These are phyloP conservation scores for Allophyes oxyacanthae DNA, from an alignment of 2,888 invertebrate species.

Conservation along the genomic window DNA sequence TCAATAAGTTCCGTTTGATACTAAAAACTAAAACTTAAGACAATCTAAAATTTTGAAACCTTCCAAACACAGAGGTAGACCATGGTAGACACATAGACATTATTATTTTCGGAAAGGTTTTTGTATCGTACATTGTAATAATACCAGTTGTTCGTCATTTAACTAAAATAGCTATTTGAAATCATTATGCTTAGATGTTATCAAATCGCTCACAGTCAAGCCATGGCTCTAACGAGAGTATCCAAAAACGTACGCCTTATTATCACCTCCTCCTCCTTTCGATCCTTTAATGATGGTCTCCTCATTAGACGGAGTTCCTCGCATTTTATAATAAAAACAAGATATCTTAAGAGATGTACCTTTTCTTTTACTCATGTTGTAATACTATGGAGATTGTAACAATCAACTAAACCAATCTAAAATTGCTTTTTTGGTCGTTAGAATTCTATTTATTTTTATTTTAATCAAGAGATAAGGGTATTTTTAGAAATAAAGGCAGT, in stretches of 20 bases:
- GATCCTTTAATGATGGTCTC: constrained; percentile 66
- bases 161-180: no score
- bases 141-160: no score
- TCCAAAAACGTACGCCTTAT: constrained; percentile 68
- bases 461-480: constrained; percentile 1
- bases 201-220: constrained; percentile 33
- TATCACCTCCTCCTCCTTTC: constrained; percentile 74
- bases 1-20: no score
- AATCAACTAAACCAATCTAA: constrained; percentile 13
- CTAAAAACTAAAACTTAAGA: no score
- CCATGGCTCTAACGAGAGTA: constrained; percentile 50
- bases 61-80: no score
- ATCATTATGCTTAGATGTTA: no score
- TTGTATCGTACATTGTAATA: no score
- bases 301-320: constrained; percentile 66
- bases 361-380: constrained; percentile 30
- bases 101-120: no score
- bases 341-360: constrained; percentile 18
- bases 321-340: constrained; percentile 54
- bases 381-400: constrained; percentile 9
- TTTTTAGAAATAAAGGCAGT: no score
- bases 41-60: no score
- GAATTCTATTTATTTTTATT: not conserved
- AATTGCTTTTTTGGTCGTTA: not conserved
- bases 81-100: no score